phyloP scores from a whole-genome alignment of 2,113 vertebrate genomes.

The Montifringilla adamsi region DNA sequence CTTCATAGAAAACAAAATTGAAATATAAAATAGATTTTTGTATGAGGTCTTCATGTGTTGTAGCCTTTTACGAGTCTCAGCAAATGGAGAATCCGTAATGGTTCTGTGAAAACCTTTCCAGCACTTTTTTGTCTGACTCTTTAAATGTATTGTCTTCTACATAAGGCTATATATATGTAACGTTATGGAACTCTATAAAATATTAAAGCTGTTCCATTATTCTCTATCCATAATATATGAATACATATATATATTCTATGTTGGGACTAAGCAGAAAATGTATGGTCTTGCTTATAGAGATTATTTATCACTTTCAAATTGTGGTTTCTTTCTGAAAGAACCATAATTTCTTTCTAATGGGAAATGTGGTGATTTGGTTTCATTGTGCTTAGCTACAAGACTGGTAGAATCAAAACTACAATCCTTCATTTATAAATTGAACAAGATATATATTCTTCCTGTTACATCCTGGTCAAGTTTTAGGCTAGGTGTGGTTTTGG shows the following conservation, averaged over 20 bases:
- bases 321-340: background rate
- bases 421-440: background rate
- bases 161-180: background rate
- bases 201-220: background rate
- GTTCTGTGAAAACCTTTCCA: background rate
- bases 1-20: background rate
- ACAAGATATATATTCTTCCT: background rate
- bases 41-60: background rate
- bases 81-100: background rate
- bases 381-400: background rate
- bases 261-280: background rate
- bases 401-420: background rate
- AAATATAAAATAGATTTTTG: background rate
- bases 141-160: background rate
- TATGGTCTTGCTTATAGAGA: background rate
- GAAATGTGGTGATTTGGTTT: background rate
- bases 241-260: background rate
- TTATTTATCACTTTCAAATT: background rate
- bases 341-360: background rate
- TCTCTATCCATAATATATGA: background rate
- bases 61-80: background rate
- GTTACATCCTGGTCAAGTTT: background rate
- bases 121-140: background rate
- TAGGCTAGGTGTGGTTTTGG: background rate
- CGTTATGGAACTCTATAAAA: background rate